These are phyloP conservation scores for Danionella dracula DNA, from an alignment of 2,797 vertebrate genomes.

Conservation along the genomic window DNA sequence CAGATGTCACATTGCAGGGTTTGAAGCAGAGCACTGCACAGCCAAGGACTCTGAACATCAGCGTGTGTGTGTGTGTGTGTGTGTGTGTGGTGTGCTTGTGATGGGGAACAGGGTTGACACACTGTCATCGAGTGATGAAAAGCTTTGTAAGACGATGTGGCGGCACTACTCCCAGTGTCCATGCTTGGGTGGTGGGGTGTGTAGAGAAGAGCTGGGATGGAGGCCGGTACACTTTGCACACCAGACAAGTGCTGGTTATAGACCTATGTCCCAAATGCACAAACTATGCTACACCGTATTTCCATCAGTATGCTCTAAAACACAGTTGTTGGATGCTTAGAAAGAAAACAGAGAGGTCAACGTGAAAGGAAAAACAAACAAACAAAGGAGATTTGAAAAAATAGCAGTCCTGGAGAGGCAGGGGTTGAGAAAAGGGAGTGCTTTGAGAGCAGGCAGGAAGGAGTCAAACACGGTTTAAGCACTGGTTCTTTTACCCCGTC, in stretches of 20 bases:
- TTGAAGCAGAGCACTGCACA: slow-evolving; percentile 20
- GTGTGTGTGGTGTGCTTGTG: slow-evolving; percentile 60
- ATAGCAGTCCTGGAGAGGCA: not conserved
- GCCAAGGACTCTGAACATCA: slow-evolving; percentile 64
- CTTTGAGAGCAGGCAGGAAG: not conserved
- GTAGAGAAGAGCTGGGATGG: not conserved
- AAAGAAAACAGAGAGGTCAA: not conserved
- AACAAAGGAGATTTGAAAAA: not conserved
- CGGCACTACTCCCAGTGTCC: slow-evolving; percentile 70
- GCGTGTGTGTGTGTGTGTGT: slow-evolving; percentile 62
- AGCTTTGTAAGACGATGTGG: slow-evolving; percentile 75
- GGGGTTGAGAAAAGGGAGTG: not conserved
- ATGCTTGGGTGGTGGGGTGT: slow-evolving; percentile 57
- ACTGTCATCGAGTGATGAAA: slow-evolving; percentile 76
- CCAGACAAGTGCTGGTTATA: not conserved
- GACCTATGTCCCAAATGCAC: not conserved
- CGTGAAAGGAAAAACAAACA: not conserved
- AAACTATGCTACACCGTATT: slow-evolving; percentile 1
- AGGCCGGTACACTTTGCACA: slow-evolving; percentile 5
- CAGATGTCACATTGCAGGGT: slow-evolving; percentile 60
- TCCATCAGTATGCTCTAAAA: slow-evolving; percentile 5
- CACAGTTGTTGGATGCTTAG: not conserved
- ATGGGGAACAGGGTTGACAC: slow-evolving; percentile 71
- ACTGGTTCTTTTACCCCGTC: not conserved
- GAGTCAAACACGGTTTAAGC: slow-evolving; percentile 1